Base-by-base conservation (phyloP, 2,797 vertebrate species). In the Champsocephalus gunnari region DNA sequence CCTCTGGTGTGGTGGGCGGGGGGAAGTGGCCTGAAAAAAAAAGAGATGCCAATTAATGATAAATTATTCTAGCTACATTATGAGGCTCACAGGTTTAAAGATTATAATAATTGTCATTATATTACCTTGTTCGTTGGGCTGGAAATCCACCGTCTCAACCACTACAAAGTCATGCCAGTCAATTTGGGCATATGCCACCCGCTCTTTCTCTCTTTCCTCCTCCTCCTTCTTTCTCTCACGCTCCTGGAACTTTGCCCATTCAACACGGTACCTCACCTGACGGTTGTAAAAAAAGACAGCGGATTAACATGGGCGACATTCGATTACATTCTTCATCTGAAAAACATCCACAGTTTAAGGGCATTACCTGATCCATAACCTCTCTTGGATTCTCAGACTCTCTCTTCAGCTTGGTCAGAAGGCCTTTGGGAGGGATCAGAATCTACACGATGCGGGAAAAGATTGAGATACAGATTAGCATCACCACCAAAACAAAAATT, bases 111-210 rank as follows among this genome's bases (percentile, higher is more conserved):
- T 5, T 56, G 12, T 14, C 10, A 8, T 61, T 54, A 17, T 55
- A 61, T 57, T 76, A 99, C 98, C 98, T 95, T 99, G 98, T 75
- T 99, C 98, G 0, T 92, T 97, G 76, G 98, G 98, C 84, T 99
- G 98, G 86, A 99, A 99, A 89, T 99, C 98, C 59, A 99, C 98
- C 0, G 98, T 99, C 90, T 99, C 98, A 49, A 99, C 98, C 3
- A 99, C 98, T 4, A 99, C 98, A 83, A 99, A 99, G 87, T 99
- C 98, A 38, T 99, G 98, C 98, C 98, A 99, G 85, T 99, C 98
- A 0, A 99, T 99, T 88, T 99, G 98, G 47, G 98, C 98, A 48
- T 99, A 99, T 9, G 98, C 97, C 44, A 99, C 98, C 0, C 98
- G 94, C 69, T 99, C 98, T 59, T 97, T 98, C 88, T 99, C 98